Conservation (phyloP, 2,888 invertebrate genomes). For the Epirrita christyi region DNA sequence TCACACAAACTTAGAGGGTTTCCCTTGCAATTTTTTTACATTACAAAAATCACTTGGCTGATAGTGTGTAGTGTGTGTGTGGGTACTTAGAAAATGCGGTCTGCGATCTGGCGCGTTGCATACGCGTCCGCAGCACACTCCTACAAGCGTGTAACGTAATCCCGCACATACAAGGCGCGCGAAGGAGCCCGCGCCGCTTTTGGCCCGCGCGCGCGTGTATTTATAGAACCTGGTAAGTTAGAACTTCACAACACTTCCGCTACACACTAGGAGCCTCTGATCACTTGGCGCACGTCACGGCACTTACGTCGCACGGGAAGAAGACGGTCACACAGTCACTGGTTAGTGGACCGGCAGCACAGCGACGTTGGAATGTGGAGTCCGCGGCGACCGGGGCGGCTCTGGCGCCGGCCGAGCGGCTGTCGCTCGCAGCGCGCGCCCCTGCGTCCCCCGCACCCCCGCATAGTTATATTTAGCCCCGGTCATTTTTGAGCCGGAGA, state of each 20-base stretch:
- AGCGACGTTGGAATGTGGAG: conserved; percentile 88
- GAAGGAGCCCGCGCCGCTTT: conserved; percentile 55
- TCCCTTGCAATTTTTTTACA: neutral
- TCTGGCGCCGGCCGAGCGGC: conserved; percentile 72
- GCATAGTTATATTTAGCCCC: conserved; percentile 70
- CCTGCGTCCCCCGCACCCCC: conserved; percentile 35
- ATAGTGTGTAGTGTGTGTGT: conserved; percentile 60
- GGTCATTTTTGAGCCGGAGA: conserved; percentile 74
- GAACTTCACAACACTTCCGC: conserved; percentile 47
- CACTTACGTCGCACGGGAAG: conserved; percentile 84
- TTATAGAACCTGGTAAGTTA: conserved; percentile 55
- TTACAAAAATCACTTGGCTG: conserved; percentile 25
- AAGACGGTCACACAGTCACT: conserved; percentile 82
- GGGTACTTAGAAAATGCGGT: conserved; percentile 37
- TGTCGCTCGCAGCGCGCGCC: conserved; percentile 42
- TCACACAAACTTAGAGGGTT: neutral
- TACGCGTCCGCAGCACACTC: conserved; percentile 31
- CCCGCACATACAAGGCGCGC: conserved; percentile 71
- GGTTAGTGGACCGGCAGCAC: conserved; percentile 77
- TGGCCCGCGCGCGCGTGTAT: conserved; percentile 59
- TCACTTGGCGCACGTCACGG: conserved; percentile 61
- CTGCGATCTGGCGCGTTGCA: conserved; percentile 8
- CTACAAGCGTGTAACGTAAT: conserved; percentile 68
- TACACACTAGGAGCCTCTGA: conserved; percentile 61
- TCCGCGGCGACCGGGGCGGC: conserved; percentile 89